Conservation (phyloP, 2,888 invertebrate species). For the Dilophus febrilis region DNA sequence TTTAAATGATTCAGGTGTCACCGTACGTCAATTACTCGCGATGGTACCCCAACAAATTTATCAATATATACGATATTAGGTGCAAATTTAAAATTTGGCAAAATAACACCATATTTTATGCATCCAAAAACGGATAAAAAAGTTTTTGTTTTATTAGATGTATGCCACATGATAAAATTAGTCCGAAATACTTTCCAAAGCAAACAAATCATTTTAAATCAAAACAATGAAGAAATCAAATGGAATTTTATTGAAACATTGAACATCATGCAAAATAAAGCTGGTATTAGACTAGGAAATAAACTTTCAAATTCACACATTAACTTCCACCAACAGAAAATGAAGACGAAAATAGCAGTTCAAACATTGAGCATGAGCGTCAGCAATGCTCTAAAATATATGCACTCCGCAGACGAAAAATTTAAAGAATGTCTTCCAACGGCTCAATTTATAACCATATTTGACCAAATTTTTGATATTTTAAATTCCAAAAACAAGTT, state of each 20-base stretch:
- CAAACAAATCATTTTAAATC: neutral
- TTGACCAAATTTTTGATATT: conserved; percentile 1
- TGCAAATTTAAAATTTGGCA: neutral
- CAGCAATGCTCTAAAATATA: neutral
- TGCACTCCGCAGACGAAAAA: neutral
- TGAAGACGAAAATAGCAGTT: neutral
- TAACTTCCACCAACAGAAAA: neutral
- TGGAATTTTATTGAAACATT: too few relatives aligned
- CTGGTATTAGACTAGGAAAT: neutral
- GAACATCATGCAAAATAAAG: neutral
- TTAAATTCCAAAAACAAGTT: neutral
- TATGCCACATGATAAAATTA: too few relatives aligned
- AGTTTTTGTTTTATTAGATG: neutral
- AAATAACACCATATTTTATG: neutral
- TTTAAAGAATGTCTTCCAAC: neutral
- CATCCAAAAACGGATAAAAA: neutral
- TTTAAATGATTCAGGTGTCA: neutral
- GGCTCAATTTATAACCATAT: neutral
- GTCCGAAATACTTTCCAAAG: too few relatives aligned
- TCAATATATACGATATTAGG: neutral
- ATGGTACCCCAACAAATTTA: neutral
- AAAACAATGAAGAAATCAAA: neutral
- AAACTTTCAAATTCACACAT: neutral
- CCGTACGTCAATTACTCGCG: neutral
- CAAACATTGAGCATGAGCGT: conserved; percentile 1